Base-by-base conservation (phyloP, 2,888 invertebrate genomes). In the Nasonia oneida region DNA sequence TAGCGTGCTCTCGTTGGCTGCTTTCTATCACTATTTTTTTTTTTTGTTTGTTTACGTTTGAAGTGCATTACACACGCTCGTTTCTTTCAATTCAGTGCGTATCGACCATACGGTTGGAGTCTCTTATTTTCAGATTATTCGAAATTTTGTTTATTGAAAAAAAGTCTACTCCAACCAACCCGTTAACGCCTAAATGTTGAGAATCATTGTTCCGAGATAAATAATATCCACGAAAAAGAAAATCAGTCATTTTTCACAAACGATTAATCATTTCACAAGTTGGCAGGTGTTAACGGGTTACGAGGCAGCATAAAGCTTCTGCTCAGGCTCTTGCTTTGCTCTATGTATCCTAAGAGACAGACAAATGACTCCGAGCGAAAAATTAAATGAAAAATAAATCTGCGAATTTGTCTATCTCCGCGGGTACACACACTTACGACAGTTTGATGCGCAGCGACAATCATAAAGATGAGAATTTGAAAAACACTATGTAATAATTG, bases 1-100 rank as follows among this genome's bases (percentile, higher is more conserved):
- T 83, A 75, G 74, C 83, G 61, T 81, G 71, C 81, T 75, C 61
- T 80, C 37, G 64, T 29, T 61, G 70, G n/a, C 70, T 75, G 61
- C 15, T 33, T 74, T 73, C 5, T 57, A 50, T 15, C 33, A 61
- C 29, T 33, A 1, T 53, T 18, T 50, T 50, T 50, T n/a, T 57
- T 77, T 61, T 50, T n/a, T 57, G 71, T 61, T 47, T 12, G 12
- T 73, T 42, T 42, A 12, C 15, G 15, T 18, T 71, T 71, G 1
- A 37, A 47, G 42, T 73, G 42, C 23, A 73, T 73, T 29, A 29
- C 5, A n/a, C 37, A 23, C 57, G 5, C n/a, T 37, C 33, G 57
- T 14, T 61, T 23, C 23, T 61, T 61, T 61, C 5, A 18, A 12
- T 64, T 64, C 12, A 67, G 14, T 67, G 67, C 67, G 67, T 33